Evolutionary conservation across 2,888 invertebrate species (phyloP).

Genomic region (Ametastegia equiseti): DNA sequence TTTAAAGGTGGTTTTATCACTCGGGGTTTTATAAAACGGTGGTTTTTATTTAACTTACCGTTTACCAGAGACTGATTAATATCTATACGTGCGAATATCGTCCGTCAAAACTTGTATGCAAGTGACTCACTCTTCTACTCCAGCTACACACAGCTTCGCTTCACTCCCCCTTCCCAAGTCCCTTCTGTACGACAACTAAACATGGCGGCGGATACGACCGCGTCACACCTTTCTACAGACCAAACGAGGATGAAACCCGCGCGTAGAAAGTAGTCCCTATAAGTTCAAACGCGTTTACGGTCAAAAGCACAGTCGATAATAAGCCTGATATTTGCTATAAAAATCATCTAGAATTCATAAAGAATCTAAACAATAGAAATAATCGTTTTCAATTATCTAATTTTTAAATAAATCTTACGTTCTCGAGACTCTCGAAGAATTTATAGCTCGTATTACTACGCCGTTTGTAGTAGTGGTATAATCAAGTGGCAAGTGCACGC

Average conservation of each 20-base stretch:
- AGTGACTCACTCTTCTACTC: constrained; percentile 57
- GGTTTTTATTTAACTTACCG: constrained; percentile 55
- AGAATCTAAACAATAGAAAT: too few species aligned
- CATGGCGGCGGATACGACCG: constrained; percentile 60
- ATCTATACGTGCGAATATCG: constrained; percentile 56
- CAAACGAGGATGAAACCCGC: not conserved
- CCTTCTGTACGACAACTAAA: constrained; percentile 63
- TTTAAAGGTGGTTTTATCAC: not conserved
- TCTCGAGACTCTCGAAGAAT: not conserved
- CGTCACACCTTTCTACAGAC: not conserved
- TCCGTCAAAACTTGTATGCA: constrained; percentile 53
- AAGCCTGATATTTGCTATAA: not conserved
- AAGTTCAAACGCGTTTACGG: not conserved
- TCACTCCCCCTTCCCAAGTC: constrained; percentile 58
- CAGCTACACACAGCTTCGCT: constrained; percentile 49
- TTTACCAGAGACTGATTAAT: constrained; percentile 52
- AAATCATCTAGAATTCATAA: too few species aligned
- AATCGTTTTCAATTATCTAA: too few species aligned
- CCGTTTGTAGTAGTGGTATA: too few species aligned
- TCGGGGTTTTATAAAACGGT: not conserved
- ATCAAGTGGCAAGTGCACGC: constrained; percentile 27
- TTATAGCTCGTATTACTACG: constrained; percentile 33
- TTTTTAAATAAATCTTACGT: not conserved
- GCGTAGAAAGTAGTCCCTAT: constrained; percentile 36
- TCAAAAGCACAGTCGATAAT: not conserved